Evolutionary conservation across 2,113 vertebrate genomes (phyloP), one percentile per base, ranked within the genome.

Genomic region (Gila orcuttii): DNA sequence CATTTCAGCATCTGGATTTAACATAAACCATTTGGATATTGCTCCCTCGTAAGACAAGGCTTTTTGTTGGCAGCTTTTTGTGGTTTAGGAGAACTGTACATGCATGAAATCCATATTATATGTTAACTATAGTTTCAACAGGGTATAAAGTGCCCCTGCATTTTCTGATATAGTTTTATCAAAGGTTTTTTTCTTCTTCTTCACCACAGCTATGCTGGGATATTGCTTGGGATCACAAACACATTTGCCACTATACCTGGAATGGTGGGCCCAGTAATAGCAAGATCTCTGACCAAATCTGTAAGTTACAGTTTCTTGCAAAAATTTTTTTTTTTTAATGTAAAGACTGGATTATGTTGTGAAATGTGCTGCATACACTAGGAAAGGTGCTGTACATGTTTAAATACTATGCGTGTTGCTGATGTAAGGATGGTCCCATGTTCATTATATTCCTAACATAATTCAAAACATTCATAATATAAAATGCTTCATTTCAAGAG

Each of bases 141-240:
- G 21, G 25, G 33, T 39, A 17, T 59, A 25, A 69, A 17, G 8
- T 42, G 4, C 11, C 11, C 21, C 6, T n/a, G 12, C 2, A 25
- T 5, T 25, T 21, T 80, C 52, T n/a, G 19, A 28, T 47, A 45
- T 5, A 36, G 50, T 84, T 39, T 15, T 83, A 21, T 33, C 23
- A 19, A 55, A 19, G 17, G 15, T 55, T 52, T 64, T 9, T 19
- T 57, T 28, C 4, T 11, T 69, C 86, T 8, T 90, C 7, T 88
- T 21, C 28, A 6, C 28, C 39, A 6, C 28, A 99, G 98, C 28
- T 99, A 97, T 91, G 98, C 98, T 59, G 98, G 98, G 13, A 96
- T 99, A 87, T 96, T 99, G 55, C 95, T 99, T 88, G 97, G 97
- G 87, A 98, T 99, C 93, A 99, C 98, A 90, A 99, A 99, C 92